Base-by-base conservation (phyloP, 2,113 vertebrate species). In the Apodemus speciosus region DNA sequence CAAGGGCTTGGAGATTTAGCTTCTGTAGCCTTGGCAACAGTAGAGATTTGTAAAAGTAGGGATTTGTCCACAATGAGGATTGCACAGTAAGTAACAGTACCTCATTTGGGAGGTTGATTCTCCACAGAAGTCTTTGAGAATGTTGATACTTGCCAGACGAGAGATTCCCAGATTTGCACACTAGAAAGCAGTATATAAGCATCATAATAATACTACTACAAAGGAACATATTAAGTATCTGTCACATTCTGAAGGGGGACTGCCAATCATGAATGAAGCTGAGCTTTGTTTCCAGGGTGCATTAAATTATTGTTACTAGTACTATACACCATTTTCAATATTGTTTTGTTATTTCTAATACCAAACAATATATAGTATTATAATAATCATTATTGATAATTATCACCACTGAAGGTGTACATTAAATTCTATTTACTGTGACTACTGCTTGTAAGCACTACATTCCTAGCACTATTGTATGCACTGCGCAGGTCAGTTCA, bases 141-240 rank as follows among this genome's bases (percentile, higher is more conserved):
- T 85, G 40, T 88, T 88, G 49, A 49, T 60, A 69, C 79, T 89
- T 95, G 35, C 72, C 71, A 46, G 13, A 53, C 30, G 46, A 66
- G 71, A 38, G 38, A 71, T 66, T 79, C 76, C 20, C 21, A 38
- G 38, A 76, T 53, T 84, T 92, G 38, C 32, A 77, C 72, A 85
- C 32, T 89, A 27, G 66, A 84, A 86, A 95, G 32, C 60, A 93
- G 21, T 49, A 46, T 90, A 53, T 46, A 79, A 60, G 11, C 10
- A 51, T 86, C 60, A 76, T 8, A 21, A 53, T n/a, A 56, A 32
- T 30, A 75, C 77, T 21, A 89, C 80, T 79, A 91, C 40, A 80
- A 68, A 75, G 62, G 69, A 93, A 25, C 40, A 43, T 89, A 86
- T 64, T 89, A 94, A 90, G 80, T 91, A 93, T 80, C 51, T 92